Evolutionary conservation across 2,797 vertebrate species (phyloP).

Genomic region (Megalops cyprinoides): DNA sequence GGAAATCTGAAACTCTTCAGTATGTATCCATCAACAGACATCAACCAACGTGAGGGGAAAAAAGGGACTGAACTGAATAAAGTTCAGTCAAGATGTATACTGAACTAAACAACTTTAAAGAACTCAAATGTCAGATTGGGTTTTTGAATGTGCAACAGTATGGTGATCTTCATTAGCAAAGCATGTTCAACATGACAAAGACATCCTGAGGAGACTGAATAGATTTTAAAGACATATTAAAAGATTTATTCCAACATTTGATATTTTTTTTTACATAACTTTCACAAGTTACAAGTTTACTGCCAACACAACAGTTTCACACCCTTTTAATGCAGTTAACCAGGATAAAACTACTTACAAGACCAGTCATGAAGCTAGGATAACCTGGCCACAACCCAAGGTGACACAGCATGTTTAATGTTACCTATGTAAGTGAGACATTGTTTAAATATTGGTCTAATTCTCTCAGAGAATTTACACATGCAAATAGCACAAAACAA

Average conservation of each 20-base stretch:
- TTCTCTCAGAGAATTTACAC: conserved; percentile 96
- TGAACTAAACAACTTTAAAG: no score
- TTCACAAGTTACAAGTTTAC: conserved; percentile 52
- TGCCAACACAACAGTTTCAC: conserved; percentile 71
- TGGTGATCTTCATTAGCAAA: no score
- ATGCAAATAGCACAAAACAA: conserved; percentile 94
- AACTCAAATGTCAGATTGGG: no score
- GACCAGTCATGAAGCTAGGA: conserved; percentile 54
- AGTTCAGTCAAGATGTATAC: no score
- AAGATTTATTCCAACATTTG: conserved; percentile 80
- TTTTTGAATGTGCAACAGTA: no score
- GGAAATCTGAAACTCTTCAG: not conserved
- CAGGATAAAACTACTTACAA: conserved; percentile 62
- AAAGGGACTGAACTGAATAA: not conserved
- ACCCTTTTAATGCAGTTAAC: conserved; percentile 60
- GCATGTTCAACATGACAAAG: no score
- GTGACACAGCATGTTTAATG: conserved; percentile 62
- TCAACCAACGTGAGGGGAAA: no score
- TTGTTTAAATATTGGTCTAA: conserved; percentile 88
- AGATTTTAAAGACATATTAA: conserved; percentile 72
- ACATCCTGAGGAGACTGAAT: not conserved
- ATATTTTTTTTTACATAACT: conserved; percentile 76
- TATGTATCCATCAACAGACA: no score
- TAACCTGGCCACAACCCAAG: conserved; percentile 58
- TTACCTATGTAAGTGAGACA: conserved; percentile 70